These are phyloP conservation scores for Pandemis heparana DNA, from an alignment of 2,888 invertebrate genomes.

Conservation along the genomic window DNA sequence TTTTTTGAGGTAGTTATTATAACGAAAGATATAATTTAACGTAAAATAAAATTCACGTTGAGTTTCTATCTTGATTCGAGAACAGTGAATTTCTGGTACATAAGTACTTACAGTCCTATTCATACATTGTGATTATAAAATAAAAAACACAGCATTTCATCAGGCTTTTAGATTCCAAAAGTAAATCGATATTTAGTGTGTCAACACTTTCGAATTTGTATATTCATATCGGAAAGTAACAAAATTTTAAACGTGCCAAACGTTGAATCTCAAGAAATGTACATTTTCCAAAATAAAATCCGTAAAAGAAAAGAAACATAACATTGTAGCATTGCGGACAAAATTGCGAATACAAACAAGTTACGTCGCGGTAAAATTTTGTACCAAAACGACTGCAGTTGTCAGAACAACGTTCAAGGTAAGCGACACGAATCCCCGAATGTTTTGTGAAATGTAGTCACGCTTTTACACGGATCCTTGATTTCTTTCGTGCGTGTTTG, in stretches of 20 bases:
- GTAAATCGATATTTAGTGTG: too few species aligned
- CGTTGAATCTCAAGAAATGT: neutral
- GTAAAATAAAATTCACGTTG: too few species aligned
- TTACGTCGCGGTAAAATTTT: neutral
- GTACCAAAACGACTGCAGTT: constrained; percentile 7
- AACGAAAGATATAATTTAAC: too few species aligned
- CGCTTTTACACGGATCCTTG: constrained; percentile 73
- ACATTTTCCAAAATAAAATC: neutral
- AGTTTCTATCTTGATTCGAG: too few species aligned
- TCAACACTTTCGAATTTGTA: too few species aligned
- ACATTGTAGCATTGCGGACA: neutral
- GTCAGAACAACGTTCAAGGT: constrained; percentile 13
- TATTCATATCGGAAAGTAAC: too few species aligned
- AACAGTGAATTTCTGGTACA: too few species aligned
- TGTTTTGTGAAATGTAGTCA: constrained; percentile 63
- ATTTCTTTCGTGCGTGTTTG: constrained; percentile 65
- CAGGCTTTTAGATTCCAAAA: too few species aligned
- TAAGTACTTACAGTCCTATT: too few species aligned
- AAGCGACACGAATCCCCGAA: constrained; percentile 24
- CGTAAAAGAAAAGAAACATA: neutral
- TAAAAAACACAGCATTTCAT: too few species aligned
- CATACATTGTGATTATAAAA: too few species aligned
- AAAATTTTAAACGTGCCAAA: neutral
- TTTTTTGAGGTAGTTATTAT: too few species aligned
- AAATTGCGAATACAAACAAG: neutral